Percentiles rank a stretch among this genome's conserved stretches.
Evolutionary conservation across 2,797 vertebrate species (phyloP).

Genomic region (Sebastes aleutianus): DNA sequence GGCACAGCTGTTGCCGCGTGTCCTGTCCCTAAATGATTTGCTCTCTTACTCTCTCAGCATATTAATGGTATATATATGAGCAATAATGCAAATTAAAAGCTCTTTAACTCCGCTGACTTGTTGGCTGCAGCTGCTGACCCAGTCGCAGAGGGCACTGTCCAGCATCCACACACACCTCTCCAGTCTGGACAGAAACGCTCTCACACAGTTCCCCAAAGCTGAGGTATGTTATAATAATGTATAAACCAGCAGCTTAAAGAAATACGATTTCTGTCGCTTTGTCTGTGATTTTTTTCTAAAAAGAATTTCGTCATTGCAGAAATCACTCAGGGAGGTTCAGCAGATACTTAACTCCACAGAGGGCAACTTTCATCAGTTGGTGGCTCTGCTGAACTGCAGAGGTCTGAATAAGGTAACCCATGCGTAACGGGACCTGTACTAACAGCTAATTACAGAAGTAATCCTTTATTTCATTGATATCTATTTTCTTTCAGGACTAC

Average conservation of each 20-base stretch:
- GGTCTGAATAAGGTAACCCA: slow-evolving; percentile 89
- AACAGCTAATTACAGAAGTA: background rate
- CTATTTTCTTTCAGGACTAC: slow-evolving; percentile 82
- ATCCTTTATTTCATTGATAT: background rate
- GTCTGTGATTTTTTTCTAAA: rapidly evolving
- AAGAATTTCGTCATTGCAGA: slow-evolving; percentile 76
- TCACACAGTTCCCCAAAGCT: slow-evolving; percentile 88
- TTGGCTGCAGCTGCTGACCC: slow-evolving; percentile 83
- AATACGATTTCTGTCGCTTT: background rate
- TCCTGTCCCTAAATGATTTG: slow-evolving; percentile 14
- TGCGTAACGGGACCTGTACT: background rate
- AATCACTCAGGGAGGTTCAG: slow-evolving; percentile 88
- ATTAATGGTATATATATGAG: slow-evolving; percentile 20
- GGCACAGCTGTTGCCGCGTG: slow-evolving; percentile 28
- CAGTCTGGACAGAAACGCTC: slow-evolving; percentile 88
- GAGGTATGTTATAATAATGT: slow-evolving; percentile 80
- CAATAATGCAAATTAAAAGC: slow-evolving; percentile 1
- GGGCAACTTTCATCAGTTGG: slow-evolving; percentile 92
- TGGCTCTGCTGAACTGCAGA: slow-evolving; percentile 90
- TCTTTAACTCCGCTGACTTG: slow-evolving; percentile 19
- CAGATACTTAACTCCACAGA: slow-evolving; percentile 91
- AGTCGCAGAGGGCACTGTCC: slow-evolving; percentile 91
- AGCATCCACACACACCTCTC: slow-evolving; percentile 91
- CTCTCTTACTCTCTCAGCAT: slow-evolving; percentile 4
- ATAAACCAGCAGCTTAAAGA: background rate